phyloP scores from a whole-genome alignment of 1,140 invertebrate genomes.

The Triops longicaudatus region DNA sequence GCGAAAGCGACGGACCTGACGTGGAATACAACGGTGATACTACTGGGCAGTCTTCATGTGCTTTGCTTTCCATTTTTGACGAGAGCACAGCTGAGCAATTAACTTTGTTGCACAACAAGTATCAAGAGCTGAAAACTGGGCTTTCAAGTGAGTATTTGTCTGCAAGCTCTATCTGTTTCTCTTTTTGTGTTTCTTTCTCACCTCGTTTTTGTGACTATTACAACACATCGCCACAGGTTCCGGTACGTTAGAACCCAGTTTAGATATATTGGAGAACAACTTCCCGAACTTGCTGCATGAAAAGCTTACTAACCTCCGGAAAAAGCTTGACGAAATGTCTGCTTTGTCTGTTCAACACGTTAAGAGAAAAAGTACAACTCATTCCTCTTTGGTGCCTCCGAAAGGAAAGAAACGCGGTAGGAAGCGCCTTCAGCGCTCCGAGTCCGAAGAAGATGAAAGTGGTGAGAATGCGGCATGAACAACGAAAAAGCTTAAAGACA shows the following conservation, averaged over 20 bases:
- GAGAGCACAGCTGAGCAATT: not conserved
- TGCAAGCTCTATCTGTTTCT: no score
- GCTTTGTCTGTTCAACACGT: not conserved
- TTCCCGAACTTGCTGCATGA: not conserved
- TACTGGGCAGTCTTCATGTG: not conserved
- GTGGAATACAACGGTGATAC: not conserved
- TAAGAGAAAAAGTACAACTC: not conserved
- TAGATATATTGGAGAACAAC: not conserved
- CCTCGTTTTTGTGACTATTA: not conserved
- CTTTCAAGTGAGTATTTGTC: not conserved
- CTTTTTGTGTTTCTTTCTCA: no score
- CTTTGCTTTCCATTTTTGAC: not conserved
- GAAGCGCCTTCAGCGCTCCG: not conserved
- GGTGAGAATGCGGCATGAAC: not conserved
- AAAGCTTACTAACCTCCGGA: not conserved
- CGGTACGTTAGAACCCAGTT: not conserved
- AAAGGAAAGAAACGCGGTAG: constrained; percentile 2
- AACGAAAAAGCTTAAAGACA: not conserved
- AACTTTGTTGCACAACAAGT: not conserved
- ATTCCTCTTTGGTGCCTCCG: not conserved
- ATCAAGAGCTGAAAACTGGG: not conserved
- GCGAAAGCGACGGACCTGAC: not conserved
- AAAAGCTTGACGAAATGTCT: not conserved
- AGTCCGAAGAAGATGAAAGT: not conserved
- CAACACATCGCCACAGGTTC: not conserved